Base-by-base conservation (phyloP, 2,113 vertebrate genomes). In the Malurus elegans region DNA sequence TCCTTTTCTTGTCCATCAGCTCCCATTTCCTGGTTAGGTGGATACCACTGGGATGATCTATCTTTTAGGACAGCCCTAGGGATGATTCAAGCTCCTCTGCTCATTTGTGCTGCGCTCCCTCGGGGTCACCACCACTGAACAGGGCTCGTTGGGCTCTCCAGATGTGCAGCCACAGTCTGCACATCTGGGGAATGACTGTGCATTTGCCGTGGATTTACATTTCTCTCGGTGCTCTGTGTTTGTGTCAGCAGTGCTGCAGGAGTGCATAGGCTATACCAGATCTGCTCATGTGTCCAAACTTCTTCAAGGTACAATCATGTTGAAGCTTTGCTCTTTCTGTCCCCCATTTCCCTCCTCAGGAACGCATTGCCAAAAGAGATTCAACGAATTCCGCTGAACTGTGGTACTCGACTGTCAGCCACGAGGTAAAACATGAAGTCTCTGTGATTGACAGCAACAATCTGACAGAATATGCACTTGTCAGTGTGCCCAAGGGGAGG, bases 371-470 rank as follows among this genome's bases (percentile, higher is more conserved):
- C 15, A 15, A 51, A 60, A 73, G 57, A 32, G 34, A 56, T 19
- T 15, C 32, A 9, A 17, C 19, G 19, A 67, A 76, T 73, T 69
- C 78, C 53, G 34, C 57, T 1, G 74, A 93, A 38, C 54, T 97
- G 20, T 95, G 91, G 83, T 95, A 96, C 71, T 97, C 97, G 3
- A 75, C 94, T 28, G 25, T 97, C 75, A 96, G 74, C 20, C 71
- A 96, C 2, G 8, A 93, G 1, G 9, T 60, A 28, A 71, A 75
- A 24, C 36, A 12, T 1, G 26, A 79, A 62, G 5, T 54, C n/a
- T 57, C 58, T 69, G 65, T 12, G 11, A 48, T 26, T 73, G 34
- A 85, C 8, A 34, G 5, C 6, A 5, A 45, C 28, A 44, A 80
- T 2, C 58, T 92, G 61, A 96, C 91, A 10, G 96, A 97, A 62